Base-by-base conservation (phyloP, 2,888 invertebrate genomes). In the Chironomus riparius region DNA sequence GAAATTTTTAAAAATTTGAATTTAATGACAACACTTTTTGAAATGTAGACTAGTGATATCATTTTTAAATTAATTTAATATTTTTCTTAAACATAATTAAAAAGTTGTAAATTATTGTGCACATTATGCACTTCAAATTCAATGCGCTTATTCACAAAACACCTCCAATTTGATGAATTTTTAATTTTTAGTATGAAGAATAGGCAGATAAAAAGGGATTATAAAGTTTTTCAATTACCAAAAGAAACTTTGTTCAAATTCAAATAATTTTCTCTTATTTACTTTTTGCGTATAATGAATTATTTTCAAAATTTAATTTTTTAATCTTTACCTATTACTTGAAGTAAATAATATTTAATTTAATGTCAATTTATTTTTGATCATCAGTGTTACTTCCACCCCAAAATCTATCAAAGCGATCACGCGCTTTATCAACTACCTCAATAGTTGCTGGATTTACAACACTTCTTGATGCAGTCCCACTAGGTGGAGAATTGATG, bases 321-420 rank as follows among this genome's bases (percentile, higher is more conserved):
- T 38, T 10, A 38, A 10, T 38, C 38, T 38, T 38, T 38, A 38
- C 38, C 38, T 38, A 38, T 38, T 21, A 15, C 24, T 70, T 18
- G 13, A 50, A 70, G 38, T n/a, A 7, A 69, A 18, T 38, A 15
- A 15, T 13, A 24, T 71, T 24, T 12, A 47, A 56, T 21, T 72
- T 4, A 65, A 65, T 22, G 4, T 48, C 21, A n/a, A 15, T 70
- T 50, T 76, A 15, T 24, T 75, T 65, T 21, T 68, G n/a, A 6
- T 28, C 71, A 12, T 76, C 76, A 47, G 24, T 69, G 21, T 50
- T 13, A 24, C 48, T 68, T 47, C 91, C 56, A 7, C 56, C 91
- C 93, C 93, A 93, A 84, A 93, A 93, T 81, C 92, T 90, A 84
- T 93, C 93, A 82, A 93, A 93, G 80, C 92, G 90, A 83, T 90